A percentile compares a stretch with the other conserved stretches of the same genome.
phyloP scores from a whole-genome alignment of 2,888 invertebrate species.

The Drosophila nr. perissopoda region DNA sequence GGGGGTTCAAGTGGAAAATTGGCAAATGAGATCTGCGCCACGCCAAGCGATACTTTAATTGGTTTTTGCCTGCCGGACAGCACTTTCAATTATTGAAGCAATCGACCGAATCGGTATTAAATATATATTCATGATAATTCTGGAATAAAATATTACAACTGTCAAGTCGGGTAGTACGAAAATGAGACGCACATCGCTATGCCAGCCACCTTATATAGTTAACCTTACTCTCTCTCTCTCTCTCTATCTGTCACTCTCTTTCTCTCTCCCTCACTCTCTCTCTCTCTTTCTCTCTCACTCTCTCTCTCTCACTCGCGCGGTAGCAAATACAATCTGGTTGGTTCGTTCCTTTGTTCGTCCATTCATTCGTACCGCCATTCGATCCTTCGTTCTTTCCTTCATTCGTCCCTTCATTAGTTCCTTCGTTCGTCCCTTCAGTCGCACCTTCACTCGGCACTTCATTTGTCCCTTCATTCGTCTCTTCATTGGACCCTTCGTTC shows the following conservation, averaged over 20 bases:
- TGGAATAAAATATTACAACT: background rate
- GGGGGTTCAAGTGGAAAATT: slow-evolving; percentile 12
- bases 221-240: background rate
- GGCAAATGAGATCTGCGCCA: slow-evolving; percentile 24
- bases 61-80: background rate
- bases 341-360: background rate
- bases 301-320: no score
- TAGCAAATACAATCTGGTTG: background rate
- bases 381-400: no score
- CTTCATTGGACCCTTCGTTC: no score
- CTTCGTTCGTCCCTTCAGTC: no score
- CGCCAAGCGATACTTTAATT: slow-evolving; percentile 6
- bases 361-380: no score
- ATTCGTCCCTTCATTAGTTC: accelerated
- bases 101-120: background rate
- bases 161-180: background rate
- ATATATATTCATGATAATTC: background rate
- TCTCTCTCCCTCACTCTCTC: background rate
- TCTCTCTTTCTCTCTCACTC: no score
- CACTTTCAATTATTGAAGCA: background rate
- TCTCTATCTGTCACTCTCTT: background rate
- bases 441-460: accelerated
- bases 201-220: background rate
- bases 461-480: no score
- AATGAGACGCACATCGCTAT: background rate